These are phyloP conservation scores for Plebejus argus DNA, from an alignment of 2,888 invertebrate species.

Conservation along the genomic window DNA sequence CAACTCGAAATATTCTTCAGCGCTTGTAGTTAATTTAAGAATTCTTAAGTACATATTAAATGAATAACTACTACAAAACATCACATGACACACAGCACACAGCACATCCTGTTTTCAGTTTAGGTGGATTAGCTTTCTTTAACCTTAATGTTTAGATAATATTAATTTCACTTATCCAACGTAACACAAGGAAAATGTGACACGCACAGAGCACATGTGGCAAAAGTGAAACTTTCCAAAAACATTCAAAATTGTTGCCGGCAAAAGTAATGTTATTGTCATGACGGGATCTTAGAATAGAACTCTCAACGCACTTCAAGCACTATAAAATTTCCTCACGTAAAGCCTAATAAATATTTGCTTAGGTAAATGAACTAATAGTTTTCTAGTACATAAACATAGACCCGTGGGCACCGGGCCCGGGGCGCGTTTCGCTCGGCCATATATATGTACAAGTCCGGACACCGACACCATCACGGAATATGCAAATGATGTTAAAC, in stretches of 20 bases:
- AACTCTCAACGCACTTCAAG: background rate
- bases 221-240: no score
- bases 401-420: constrained; percentile 27
- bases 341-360: background rate
- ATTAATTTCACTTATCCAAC: no score
- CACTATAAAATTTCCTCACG: background rate
- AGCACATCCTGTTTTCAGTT: no score
- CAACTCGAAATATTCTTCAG: background rate
- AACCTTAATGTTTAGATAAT: background rate
- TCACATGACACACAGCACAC: background rate
- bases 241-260: no score
- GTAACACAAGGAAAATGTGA: no score
- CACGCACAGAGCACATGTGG: no score
- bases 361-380: background rate
- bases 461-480: constrained; percentile 60
- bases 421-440: background rate
- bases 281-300: background rate
- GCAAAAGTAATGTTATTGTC: background rate
- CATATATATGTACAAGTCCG: constrained; percentile 37
- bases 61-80: background rate
- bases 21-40: background rate
- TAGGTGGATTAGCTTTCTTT: background rate
- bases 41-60: background rate
- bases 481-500: constrained; percentile 74
- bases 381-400: constrained; percentile 32